Evolutionary conservation across 2,888 invertebrate species (phyloP), one percentile per base, ranked within the genome.

Genomic region (Tortrix viridana): DNA sequence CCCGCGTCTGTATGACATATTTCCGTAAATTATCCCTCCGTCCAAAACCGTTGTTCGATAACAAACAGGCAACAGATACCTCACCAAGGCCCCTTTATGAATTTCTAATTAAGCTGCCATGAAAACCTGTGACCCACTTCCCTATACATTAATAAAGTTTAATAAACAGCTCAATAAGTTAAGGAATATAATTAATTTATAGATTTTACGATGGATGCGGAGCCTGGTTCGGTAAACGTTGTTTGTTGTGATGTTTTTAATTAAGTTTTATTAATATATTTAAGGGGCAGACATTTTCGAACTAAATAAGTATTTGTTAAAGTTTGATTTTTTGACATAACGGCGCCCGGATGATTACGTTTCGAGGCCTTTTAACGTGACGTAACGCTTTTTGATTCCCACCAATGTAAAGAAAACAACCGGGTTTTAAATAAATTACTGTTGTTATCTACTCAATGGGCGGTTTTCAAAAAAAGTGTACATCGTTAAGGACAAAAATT

Each of bases 131-230:
- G 48, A 55, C 60, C 54, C 20, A 60, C 48, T 60, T 55, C 14
- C 54, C 48, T n/a, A 60, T 60, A 47, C 74, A 72, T 73, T 79
- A 80, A 73, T 78, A 73, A 76, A 41, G 41, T 32, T 71, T 75
- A 71, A 77, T 81, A 79, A 63, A 47, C 52, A 47, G 41, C 23
- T 41, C 49, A 48, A 78, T 65, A 62, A 61, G 54, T 66, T 62
- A 66, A 72, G 76, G 74, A 82, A 81, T 85, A 85, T 78, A 80
- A 85, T 86, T 82, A 84, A 84, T 85, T 81, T 80, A 81, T 84
- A 80, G 80, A 76, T 74, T 78, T 74, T 69, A 74, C 73, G 74
- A 32, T 32, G 32, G 32, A 2, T 22, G 3, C 4, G 3, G 22
- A 22, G 22, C 22, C 4, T 22, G 2, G 32, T 32, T 32, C 32